These are phyloP conservation scores for Congeria kusceri DNA, from an alignment of 2,888 invertebrate species.

Conservation along the genomic window DNA sequence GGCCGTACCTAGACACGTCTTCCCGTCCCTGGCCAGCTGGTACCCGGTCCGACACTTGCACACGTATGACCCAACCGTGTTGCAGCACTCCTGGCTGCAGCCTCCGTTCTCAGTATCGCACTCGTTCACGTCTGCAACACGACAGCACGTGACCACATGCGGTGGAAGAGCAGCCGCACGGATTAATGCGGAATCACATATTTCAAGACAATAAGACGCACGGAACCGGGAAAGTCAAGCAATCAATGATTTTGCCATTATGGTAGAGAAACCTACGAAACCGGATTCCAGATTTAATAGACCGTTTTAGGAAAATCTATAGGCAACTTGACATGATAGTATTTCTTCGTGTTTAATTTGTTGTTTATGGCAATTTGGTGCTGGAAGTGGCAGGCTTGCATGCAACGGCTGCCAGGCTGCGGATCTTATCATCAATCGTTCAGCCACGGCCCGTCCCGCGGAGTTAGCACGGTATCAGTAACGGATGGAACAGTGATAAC, in stretches of 20 bases:
- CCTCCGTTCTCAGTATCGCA: constrained; percentile 93
- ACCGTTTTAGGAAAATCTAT: constrained; percentile 46
- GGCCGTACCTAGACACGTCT: constrained; percentile 72
- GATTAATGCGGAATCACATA: neutral
- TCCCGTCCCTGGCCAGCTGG: constrained; percentile 89
- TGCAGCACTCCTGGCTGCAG: constrained; percentile 92
- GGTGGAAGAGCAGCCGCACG: too few species aligned
- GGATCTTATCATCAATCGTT: constrained; percentile 40
- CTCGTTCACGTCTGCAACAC: constrained; percentile 89
- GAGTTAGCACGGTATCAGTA: too few species aligned
- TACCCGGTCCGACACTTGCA: constrained; percentile 94
- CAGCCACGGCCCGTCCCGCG: neutral
- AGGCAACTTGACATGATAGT: constrained; percentile 46
- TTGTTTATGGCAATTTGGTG: constrained; percentile 45
- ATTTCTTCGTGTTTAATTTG: constrained; percentile 49
- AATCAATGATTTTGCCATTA: constrained; percentile 13
- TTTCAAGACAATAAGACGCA: neutral
- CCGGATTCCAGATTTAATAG: constrained; percentile 35
- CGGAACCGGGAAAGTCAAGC: neutral
- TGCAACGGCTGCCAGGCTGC: constrained; percentile 44
- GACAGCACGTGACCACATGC: neutral
- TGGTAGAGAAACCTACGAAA: neutral
- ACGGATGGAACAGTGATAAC: too few species aligned
- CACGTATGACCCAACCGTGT: constrained; percentile 91
- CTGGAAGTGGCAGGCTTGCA: constrained; percentile 30